A percentile compares a stretch with the other conserved stretches of the same genome.
phyloP scores from a whole-genome alignment of 2,113 vertebrate species.

The Salvelinus alpinus region DNA sequence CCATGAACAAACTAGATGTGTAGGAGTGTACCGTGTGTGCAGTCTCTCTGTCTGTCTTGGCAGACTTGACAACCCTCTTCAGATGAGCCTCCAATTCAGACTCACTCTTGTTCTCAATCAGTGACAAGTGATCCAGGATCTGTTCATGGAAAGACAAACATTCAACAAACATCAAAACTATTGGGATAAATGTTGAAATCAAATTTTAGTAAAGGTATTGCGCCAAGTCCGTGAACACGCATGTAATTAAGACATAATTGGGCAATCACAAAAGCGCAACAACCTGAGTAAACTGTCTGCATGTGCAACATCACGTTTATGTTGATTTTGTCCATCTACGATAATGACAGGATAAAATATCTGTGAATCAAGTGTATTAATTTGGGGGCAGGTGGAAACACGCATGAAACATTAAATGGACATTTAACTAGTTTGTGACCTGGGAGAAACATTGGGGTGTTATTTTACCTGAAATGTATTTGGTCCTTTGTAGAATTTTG shows the following conservation, averaged over 20 bases:
- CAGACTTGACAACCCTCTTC: slow-evolving; percentile 81
- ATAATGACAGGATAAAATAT: no score
- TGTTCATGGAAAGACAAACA: slow-evolving; percentile 36
- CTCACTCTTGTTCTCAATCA: slow-evolving; percentile 89
- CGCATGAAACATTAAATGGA: no score
- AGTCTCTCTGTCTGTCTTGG: neutral
- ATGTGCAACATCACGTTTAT: no score
- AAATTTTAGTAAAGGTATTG: neutral
- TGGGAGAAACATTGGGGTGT: no score
- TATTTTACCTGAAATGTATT: no score
- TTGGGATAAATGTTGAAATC: neutral
- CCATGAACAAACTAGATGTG: neutral
- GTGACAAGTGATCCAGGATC: slow-evolving; percentile 88
- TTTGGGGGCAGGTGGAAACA: no score
- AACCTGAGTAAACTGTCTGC: no score
- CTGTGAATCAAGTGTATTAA: no score
- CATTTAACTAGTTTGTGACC: no score
- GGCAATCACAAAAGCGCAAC: no score
- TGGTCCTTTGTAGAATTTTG: no score
- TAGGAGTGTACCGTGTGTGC: neutral
- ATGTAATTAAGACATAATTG: neutral
- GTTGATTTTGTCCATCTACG: no score
- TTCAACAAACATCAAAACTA: neutral
- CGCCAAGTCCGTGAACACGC: neutral
- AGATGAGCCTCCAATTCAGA: slow-evolving; percentile 86